These are phyloP conservation scores for Andrena dorsata DNA, from an alignment of 2,888 invertebrate species.

Conservation along the genomic window DNA sequence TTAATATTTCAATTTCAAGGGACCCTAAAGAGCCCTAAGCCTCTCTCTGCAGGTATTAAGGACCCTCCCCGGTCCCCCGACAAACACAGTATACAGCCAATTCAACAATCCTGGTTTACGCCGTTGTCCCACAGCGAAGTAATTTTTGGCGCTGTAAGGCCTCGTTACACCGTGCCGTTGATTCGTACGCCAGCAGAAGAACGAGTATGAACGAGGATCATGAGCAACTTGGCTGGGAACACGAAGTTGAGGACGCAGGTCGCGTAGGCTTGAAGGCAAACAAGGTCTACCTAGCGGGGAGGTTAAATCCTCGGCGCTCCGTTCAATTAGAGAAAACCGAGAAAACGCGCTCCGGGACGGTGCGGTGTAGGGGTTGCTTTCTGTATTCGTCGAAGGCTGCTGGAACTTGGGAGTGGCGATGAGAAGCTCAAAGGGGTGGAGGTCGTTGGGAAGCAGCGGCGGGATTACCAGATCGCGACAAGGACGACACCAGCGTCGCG, in stretches of 20 bases:
- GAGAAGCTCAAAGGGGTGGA: conserved; percentile 5
- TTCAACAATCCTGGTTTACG: too few species aligned
- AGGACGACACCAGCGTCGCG: conserved; percentile 48
- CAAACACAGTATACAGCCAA: too few species aligned
- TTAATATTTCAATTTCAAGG: too few species aligned
- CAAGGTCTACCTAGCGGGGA: conserved; percentile 17
- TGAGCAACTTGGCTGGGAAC: conserved; percentile 34
- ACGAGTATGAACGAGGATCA: conserved; percentile 39
- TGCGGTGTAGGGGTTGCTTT: background rate
- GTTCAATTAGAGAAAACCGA: conserved; percentile 76
- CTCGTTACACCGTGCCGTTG: conserved; percentile 27
- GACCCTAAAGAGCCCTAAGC: too few species aligned
- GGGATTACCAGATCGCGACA: conserved; percentile 64
- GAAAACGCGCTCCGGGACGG: conserved; percentile 61
- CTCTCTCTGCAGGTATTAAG: too few species aligned
- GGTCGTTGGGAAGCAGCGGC: conserved; percentile 51
- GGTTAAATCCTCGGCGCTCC: conserved; percentile 62
- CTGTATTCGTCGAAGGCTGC: conserved; percentile 42
- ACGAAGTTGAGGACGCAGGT: conserved; percentile 15
- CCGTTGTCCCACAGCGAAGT: background rate
- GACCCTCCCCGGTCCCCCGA: too few species aligned
- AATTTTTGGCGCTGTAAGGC: conserved; percentile 8
- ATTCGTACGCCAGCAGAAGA: conserved; percentile 15
- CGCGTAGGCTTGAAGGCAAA: conserved; percentile 40
- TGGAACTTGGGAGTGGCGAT: conserved; percentile 19